Percentiles rank a stretch among this genome's conserved stretches.
Conservation (phyloP, 2,888 invertebrate genomes). For the Limenitis camilla region DNA sequence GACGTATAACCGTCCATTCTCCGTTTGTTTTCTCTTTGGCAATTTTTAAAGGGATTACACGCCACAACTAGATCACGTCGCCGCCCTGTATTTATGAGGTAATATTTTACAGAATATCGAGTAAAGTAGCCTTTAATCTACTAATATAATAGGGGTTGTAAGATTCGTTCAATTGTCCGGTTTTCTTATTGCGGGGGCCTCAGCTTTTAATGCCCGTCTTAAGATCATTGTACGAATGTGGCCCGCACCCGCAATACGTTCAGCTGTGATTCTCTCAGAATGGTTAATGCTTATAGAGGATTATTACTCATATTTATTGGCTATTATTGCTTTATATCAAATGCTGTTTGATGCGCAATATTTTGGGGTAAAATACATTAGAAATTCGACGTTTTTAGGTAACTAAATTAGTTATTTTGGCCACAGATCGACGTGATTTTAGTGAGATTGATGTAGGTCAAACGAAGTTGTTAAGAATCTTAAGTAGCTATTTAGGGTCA, state of each 20-base stretch:
- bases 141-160: conserved; percentile 65
- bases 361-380: too few relatives aligned
- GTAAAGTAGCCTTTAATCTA: conserved; percentile 73
- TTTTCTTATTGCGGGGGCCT: conserved; percentile 50
- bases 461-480: too few relatives aligned
- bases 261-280: conserved; percentile 4
- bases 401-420: too few relatives aligned
- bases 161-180: conserved; percentile 54
- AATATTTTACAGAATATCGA: conserved; percentile 73
- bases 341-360: not conserved
- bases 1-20: conserved; percentile 62
- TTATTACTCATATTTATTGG: conserved; percentile 2
- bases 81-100: conserved; percentile 68
- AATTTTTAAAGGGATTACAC: conserved; percentile 72
- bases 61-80: conserved; percentile 63
- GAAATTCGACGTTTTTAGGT: too few relatives aligned
- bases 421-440: too few relatives aligned
- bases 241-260: conserved; percentile 9
- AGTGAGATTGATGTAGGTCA: too few relatives aligned
- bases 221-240: conserved; percentile 37
- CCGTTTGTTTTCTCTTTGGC: conserved; percentile 70
- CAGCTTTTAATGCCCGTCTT: conserved; percentile 39
- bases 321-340: not conserved
- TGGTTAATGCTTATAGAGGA: not conserved
- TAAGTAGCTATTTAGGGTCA: too few relatives aligned